A percentile compares a stretch with the other conserved stretches of the same genome.
phyloP scores from a whole-genome alignment of 2,888 invertebrate genomes.

The Catocala fraxini region DNA sequence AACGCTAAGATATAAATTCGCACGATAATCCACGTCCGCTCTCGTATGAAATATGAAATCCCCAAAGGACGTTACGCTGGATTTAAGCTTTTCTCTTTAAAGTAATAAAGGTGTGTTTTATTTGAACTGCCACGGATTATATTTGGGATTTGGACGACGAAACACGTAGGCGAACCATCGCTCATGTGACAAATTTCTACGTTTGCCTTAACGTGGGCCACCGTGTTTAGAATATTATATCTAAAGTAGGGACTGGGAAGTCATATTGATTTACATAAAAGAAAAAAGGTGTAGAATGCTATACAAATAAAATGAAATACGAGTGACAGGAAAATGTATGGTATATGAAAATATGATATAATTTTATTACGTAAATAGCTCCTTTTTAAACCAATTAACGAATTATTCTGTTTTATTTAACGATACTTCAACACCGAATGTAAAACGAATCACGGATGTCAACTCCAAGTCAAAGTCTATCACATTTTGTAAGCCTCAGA shows the following conservation, averaged over 20 bases:
- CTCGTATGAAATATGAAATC: slow-evolving; percentile 79
- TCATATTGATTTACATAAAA: slow-evolving; percentile 83
- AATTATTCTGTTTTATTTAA: slow-evolving; percentile 5
- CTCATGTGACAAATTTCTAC: slow-evolving; percentile 88
- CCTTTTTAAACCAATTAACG: not conserved
- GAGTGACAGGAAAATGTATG: slow-evolving; percentile 37
- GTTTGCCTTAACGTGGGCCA: slow-evolving; percentile 85
- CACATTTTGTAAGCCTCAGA: not conserved
- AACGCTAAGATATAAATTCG: slow-evolving; percentile 82
- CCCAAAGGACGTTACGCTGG: slow-evolving; percentile 73
- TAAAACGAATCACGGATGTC: not conserved
- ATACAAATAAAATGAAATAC: slow-evolving; percentile 57
- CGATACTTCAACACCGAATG: not conserved
- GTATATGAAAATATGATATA: slow-evolving; percentile 18
- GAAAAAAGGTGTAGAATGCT: slow-evolving; percentile 58
- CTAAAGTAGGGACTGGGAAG: slow-evolving; percentile 68
- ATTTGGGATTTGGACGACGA: slow-evolving; percentile 84
- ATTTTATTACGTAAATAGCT: slow-evolving; percentile 15
- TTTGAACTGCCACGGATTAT: slow-evolving; percentile 81
- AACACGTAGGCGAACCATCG: slow-evolving; percentile 88
- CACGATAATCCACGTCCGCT: slow-evolving; percentile 73
- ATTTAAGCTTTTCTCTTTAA: slow-evolving; percentile 84
- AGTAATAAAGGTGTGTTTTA: slow-evolving; percentile 87
- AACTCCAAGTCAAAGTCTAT: slow-evolving; percentile 2
- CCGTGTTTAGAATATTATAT: slow-evolving; percentile 87